These are phyloP conservation scores for Campoletis sonorensis DNA, from an alignment of 1,140 invertebrate species.

Conservation along the genomic window DNA sequence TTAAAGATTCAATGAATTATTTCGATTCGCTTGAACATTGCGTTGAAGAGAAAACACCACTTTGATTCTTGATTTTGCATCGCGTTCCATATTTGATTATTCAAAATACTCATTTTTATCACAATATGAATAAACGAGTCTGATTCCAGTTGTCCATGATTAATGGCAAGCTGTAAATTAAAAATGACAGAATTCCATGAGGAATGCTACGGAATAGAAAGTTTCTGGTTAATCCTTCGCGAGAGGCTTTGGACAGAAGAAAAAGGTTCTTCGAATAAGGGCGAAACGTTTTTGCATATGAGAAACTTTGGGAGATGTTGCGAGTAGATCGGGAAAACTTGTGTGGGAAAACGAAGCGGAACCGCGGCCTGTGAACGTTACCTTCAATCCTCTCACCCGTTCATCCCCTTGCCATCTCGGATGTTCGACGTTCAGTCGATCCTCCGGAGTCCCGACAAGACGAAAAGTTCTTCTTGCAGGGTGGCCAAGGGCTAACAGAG, in stretches of 20 bases:
- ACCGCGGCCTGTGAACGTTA: slow-evolving; percentile 55
- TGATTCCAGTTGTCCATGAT: neutral
- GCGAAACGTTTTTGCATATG: slow-evolving; percentile 50
- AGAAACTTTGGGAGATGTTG: slow-evolving; percentile 38
- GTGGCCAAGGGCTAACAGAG: slow-evolving; percentile 36
- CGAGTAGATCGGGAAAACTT: slow-evolving; percentile 56
- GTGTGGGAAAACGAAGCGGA: slow-evolving; percentile 71
- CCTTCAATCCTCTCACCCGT: slow-evolving; percentile 6
- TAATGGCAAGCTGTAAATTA: neutral
- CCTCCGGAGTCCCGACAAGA: slow-evolving; percentile 65
- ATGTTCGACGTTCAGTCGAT: slow-evolving; percentile 39
- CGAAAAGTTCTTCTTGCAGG: slow-evolving; percentile 71
- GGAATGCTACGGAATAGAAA: neutral
- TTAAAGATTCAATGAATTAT: too few relatives aligned
- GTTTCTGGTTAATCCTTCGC: neutral
- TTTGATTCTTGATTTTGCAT: too few relatives aligned
- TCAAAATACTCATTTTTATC: neutral
- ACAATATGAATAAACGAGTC: neutral
- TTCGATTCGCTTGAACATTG: too few relatives aligned
- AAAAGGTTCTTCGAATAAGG: slow-evolving; percentile 47
- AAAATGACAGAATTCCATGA: neutral
- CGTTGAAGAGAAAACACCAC: too few relatives aligned
- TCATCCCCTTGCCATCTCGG: slow-evolving; percentile 10
- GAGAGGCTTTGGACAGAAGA: slow-evolving; percentile 27
- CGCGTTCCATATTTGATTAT: too few relatives aligned